Conservation (phyloP, 2,888 invertebrate species). For the Meiosimyza platycephala region DNA sequence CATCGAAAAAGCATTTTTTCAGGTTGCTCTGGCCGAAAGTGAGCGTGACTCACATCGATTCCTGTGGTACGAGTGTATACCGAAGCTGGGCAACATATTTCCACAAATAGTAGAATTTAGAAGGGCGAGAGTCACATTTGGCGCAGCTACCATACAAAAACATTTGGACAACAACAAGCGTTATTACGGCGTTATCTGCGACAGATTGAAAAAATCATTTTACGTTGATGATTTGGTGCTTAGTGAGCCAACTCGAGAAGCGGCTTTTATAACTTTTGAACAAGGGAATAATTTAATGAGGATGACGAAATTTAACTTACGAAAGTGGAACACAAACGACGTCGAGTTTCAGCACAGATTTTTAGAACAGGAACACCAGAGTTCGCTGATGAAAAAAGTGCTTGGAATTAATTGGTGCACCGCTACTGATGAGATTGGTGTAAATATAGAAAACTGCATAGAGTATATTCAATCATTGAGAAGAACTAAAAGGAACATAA, state of each 20-base stretch:
- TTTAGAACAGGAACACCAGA: neutral
- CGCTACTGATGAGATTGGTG: constrained; percentile 32
- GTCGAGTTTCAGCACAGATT: neutral
- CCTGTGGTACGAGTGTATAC: constrained; percentile 38
- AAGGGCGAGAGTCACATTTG: constrained; percentile 43
- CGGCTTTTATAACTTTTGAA: constrained; percentile 24
- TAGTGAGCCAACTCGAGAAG: constrained; percentile 30
- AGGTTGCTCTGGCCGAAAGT: constrained; percentile 37
- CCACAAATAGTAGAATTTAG: constrained; percentile 34
- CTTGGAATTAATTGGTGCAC: too few species aligned
- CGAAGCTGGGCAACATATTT: constrained; percentile 15
- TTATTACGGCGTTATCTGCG: constrained; percentile 35
- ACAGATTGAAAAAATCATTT: constrained; percentile 38
- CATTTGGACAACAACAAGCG: constrained; percentile 32
- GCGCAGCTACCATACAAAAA: constrained; percentile 42
- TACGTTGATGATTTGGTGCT: constrained; percentile 39
- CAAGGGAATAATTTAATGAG: constrained; percentile 38
- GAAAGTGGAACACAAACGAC: constrained; percentile 43
- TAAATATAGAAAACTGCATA: constrained; percentile 21
- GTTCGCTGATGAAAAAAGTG: too few species aligned
- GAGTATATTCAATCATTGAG: constrained; percentile 24
- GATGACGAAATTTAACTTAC: constrained; percentile 39
- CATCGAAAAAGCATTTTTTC: constrained; percentile 45
- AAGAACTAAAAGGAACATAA: constrained; percentile 37
- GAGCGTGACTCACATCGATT: constrained; percentile 43